Percentiles rank a stretch among this genome's conserved stretches.
Conservation (phyloP, 2,888 invertebrate genomes). For the Tachystola acroxantha region DNA sequence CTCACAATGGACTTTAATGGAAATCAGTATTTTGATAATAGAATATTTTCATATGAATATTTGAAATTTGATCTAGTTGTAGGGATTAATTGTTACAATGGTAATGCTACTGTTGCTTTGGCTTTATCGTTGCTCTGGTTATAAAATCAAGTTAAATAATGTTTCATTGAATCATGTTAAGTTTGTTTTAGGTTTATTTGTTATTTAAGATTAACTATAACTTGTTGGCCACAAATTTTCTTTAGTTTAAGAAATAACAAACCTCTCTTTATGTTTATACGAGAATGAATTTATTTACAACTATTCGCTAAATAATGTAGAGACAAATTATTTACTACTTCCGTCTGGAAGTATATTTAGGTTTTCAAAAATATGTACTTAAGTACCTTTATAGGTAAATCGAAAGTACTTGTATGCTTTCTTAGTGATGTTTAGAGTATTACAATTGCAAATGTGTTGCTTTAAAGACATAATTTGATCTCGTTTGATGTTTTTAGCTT, state of each 20-base stretch:
- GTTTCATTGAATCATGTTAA: conserved; percentile 22
- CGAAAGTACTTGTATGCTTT: not conserved
- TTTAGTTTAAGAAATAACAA: conserved; percentile 1
- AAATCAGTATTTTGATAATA: conserved; percentile 45
- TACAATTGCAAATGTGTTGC: conserved; percentile 15
- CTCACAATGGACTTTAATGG: conserved; percentile 56
- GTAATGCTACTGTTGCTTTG: conserved; percentile 60
- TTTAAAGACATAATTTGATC: conserved; percentile 33
- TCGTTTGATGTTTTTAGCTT: conserved; percentile 35
- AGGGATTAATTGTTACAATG: conserved; percentile 28
- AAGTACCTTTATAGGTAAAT: no score
- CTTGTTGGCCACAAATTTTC: conserved; percentile 23
- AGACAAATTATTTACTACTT: not conserved
- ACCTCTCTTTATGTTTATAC: not conserved
- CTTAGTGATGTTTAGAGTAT: conserved; percentile 3
- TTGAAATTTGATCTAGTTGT: conserved; percentile 17
- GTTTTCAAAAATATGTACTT: not conserved
- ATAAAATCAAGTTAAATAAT: conserved; percentile 15
- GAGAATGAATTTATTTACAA: not conserved
- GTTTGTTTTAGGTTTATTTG: conserved; percentile 27
- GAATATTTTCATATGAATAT: conserved; percentile 18
- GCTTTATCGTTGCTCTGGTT: conserved; percentile 62
- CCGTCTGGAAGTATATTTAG: not conserved
- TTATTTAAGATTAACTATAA: conserved; percentile 15
- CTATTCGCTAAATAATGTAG: no score